phyloP scores from a whole-genome alignment of 2,113 vertebrate genomes.

The Solenodon paradoxus region DNA sequence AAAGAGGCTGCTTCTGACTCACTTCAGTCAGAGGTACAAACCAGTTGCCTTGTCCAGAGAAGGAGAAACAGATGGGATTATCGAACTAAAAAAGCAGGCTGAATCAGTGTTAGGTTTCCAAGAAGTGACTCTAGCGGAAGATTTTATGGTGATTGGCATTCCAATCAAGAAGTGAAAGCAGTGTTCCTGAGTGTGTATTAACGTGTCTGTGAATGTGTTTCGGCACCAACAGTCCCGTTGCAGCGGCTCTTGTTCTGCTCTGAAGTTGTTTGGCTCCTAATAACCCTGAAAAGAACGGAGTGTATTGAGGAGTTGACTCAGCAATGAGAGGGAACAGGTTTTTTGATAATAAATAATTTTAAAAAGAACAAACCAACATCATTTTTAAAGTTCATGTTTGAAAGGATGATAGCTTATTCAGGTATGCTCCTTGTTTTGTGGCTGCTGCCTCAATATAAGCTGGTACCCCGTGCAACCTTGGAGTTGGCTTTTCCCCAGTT shows the following conservation, averaged over 20 bases:
- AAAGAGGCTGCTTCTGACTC: slow-evolving; percentile 85
- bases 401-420: background rate
- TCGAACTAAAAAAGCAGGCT: slow-evolving; percentile 86
- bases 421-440: background rate
- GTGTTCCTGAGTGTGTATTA: fast-evolving
- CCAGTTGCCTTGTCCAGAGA: slow-evolving; percentile 77
- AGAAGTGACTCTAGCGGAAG: slow-evolving; percentile 90
- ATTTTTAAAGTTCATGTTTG: slow-evolving; percentile 40
- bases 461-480: background rate
- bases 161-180: slow-evolving; percentile 78
- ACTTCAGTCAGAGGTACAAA: slow-evolving; percentile 95
- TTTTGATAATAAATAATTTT: slow-evolving; percentile 66
- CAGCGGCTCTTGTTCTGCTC: background rate
- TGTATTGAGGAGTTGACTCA: slow-evolving; percentile 33
- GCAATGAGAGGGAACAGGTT: slow-evolving; percentile 40
- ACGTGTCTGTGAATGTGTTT: background rate
- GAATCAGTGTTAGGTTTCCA: slow-evolving; percentile 80
- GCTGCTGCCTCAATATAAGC: background rate
- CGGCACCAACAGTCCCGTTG: background rate
- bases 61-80: slow-evolving; percentile 77
- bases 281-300: slow-evolving; percentile 22
- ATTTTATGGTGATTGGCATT: slow-evolving; percentile 90
- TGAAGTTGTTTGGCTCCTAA: background rate
- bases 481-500: background rate
- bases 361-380: slow-evolving; percentile 27